Conservation (phyloP, 2,797 vertebrate species). For the Hirundo rustica region DNA sequence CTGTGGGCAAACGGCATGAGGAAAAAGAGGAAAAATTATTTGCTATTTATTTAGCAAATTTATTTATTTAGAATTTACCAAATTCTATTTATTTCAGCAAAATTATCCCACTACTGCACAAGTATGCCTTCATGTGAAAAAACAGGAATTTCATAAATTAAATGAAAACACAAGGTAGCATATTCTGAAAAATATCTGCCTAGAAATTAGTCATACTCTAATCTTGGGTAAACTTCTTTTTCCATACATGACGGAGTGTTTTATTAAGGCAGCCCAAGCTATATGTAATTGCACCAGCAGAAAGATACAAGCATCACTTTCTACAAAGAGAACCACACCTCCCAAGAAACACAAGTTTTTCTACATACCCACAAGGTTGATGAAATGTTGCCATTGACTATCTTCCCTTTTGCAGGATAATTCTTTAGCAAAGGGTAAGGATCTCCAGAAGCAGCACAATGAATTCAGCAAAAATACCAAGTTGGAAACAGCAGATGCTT, state of each 20-base stretch:
- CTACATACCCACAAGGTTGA: background rate
- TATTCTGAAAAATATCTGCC: background rate
- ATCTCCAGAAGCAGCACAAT: background rate
- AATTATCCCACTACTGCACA: background rate
- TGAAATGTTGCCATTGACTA: background rate
- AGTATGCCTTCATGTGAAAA: background rate
- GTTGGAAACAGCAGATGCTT: background rate
- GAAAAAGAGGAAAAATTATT: background rate
- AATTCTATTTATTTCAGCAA: background rate
- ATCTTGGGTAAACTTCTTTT: background rate
- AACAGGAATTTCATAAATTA: background rate
- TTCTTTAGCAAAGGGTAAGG: background rate
- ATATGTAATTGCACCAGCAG: background rate
- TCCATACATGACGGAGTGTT: background rate
- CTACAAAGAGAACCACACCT: background rate
- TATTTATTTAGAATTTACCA: too few species aligned
- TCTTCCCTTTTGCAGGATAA: background rate
- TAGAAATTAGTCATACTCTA: background rate
- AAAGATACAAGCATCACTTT: background rate
- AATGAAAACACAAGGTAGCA: background rate
- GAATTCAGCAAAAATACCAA: background rate
- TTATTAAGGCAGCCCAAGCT: constrained; percentile 2
- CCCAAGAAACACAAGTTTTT: background rate
- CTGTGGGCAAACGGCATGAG: background rate
- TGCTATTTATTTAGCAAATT: too few species aligned